Base-by-base conservation (phyloP, 2,113 vertebrate genomes). In the Cheilinus undulatus region DNA sequence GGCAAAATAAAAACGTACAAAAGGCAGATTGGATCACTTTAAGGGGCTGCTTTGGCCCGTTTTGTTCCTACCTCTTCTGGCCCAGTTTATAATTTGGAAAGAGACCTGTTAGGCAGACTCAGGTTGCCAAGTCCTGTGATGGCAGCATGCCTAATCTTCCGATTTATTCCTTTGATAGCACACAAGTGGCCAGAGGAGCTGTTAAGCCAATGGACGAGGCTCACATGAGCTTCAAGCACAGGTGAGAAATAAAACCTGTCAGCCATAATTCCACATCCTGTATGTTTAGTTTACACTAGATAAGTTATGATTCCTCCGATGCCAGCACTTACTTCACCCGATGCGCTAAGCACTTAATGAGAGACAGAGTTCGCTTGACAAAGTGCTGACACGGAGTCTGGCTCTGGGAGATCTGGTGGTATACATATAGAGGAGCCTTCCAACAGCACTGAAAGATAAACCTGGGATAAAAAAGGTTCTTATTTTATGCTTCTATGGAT, bases 241-340 rank as follows among this genome's bases (percentile, higher is more conserved):
- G 87, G 85, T 89, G 76, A 84, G 74, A 82, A 50, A 88, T 80
- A 73, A 69, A 86, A 83, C 28, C 40, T 69, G 71, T 62, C 73
- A 74, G 66, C 73, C 54, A 40, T 61, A 74, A 76, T 80, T 72
- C 62, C 54, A 53, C 56, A 80, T 73, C 42, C 58, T 68, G 66
- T 70, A 69, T 28, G 43, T 70, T 75, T 64, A 54, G 81, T 81
- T 79, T 74, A 61, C 59, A 48, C 52, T 53, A 57, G 57, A 70
- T 79, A 76, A 84, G 69, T 84, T 80, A 86, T 13, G 38, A 75
- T 68, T 27, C 38, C n/a, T 46, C 71, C 1, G 58, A 43, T 69
- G 80, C 85, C 87, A 83, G 56, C 38, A 15, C 69, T 87, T 76
- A 87, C 84, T 66, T 91, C 82, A 90, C 62, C 13, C 51, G 66